Evolutionary conservation across 1,140 invertebrate species (phyloP).

Genomic region (Lucilia cuprina): DNA sequence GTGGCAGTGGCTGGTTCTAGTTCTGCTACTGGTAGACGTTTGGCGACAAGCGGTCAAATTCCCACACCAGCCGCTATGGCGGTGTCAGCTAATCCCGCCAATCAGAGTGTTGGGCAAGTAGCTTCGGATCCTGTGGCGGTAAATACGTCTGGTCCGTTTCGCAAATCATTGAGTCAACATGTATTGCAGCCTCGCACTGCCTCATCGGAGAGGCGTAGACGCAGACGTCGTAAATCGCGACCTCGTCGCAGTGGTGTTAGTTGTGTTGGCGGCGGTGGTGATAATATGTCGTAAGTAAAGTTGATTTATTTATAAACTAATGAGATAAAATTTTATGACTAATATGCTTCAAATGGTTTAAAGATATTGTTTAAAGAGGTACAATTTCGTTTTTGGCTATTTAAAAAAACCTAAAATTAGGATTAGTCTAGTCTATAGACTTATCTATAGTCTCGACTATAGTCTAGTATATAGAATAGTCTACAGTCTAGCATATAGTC

Average conservation of each 20-base stretch:
- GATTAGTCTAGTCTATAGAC: no score
- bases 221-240: conserved; percentile 55
- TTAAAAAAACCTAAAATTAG: no score
- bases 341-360: no score
- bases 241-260: conserved; percentile 54
- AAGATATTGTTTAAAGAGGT: no score
- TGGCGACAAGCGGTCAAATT: conserved; percentile 50
- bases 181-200: conserved; percentile 57
- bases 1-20: conserved; percentile 53
- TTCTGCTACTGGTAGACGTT: conserved; percentile 56
- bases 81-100: background rate
- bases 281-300: conserved; percentile 60
- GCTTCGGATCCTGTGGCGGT: background rate
- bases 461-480: no score
- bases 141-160: conserved; percentile 35
- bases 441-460: no score
- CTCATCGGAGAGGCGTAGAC: conserved; percentile 55
- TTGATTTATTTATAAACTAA: no score
- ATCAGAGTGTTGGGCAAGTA: background rate
- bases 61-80: background rate
- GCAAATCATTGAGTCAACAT: conserved; percentile 59
- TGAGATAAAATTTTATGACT: no score
- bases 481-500: no score
- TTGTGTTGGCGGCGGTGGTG: conserved; percentile 54
- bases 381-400: no score